Percentiles rank a stretch among this genome's conserved stretches.
phyloP scores from a whole-genome alignment of 2,888 invertebrate genomes.

The Tromatobia lineatoria region DNA sequence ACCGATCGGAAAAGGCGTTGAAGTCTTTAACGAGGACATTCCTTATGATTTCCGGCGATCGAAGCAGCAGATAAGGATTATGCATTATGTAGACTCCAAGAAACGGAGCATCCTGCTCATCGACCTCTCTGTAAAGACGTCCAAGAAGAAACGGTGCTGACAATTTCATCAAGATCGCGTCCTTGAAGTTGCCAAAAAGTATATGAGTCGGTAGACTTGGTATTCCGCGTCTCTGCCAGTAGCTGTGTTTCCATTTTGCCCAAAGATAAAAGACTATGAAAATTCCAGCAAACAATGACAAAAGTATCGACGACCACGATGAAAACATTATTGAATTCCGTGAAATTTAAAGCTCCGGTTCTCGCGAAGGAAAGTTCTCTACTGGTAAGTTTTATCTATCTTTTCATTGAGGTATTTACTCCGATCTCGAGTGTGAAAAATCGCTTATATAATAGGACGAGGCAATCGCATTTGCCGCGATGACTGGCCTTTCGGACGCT shows the following conservation, averaged over 20 bases:
- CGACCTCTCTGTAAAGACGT: constrained; percentile 67
- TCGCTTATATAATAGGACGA: background rate
- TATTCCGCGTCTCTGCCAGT: constrained; percentile 76
- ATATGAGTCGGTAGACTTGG: constrained; percentile 71
- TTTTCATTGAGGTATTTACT: background rate
- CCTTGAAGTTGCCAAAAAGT: constrained; percentile 76
- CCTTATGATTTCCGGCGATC: constrained; percentile 85
- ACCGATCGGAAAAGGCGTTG: constrained; percentile 84
- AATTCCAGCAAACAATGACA: constrained; percentile 5
- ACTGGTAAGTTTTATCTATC: background rate
- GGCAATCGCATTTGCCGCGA: too few species aligned
- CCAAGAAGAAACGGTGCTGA: constrained; percentile 69
- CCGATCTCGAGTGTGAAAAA: background rate
- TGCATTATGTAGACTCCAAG: constrained; percentile 86
- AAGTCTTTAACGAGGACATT: constrained; percentile 86
- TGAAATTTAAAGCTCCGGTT: background rate
- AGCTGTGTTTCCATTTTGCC: constrained; percentile 72
- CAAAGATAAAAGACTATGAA: constrained; percentile 69
- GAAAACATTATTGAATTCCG: constrained; percentile 2
- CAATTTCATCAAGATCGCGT: constrained; percentile 63
- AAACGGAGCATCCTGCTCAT: constrained; percentile 70
- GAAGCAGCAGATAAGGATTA: constrained; percentile 85
- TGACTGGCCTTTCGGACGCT: too few species aligned
- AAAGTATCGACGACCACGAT: constrained; percentile 28
- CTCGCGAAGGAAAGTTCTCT: background rate